Evolutionary conservation across 2,797 vertebrate species (phyloP).

Genomic region (Danio jaintianensis): DNA sequence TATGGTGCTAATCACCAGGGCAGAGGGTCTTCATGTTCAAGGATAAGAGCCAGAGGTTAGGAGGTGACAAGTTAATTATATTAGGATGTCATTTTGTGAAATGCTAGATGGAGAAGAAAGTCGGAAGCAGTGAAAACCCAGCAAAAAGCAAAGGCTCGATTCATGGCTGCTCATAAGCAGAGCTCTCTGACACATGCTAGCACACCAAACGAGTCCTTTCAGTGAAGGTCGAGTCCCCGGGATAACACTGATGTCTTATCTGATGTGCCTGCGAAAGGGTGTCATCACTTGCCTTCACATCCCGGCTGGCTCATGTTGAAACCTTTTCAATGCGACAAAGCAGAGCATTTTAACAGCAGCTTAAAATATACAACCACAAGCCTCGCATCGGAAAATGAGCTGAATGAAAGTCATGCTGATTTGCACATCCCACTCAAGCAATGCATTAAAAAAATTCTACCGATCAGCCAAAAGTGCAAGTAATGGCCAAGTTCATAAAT

Average conservation of each 20-base stretch:
- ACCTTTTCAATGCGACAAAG: conserved; percentile 23
- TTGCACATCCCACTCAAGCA: background rate
- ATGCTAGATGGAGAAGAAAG: conserved; percentile 52
- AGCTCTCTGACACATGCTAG: conserved; percentile 41
- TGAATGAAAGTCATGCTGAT: background rate
- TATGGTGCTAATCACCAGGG: conserved; percentile 25
- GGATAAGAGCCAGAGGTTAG: conserved; percentile 31
- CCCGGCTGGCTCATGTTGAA: conserved; percentile 15
- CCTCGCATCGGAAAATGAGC: background rate
- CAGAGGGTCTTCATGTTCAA: conserved; percentile 23
- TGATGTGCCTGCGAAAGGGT: conserved; percentile 38
- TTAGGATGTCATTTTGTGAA: conserved; percentile 61
- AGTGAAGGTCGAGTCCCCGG: conserved; percentile 61
- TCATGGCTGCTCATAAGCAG: conserved; percentile 27
- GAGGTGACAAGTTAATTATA: conserved; percentile 61
- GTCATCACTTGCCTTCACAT: conserved; percentile 42
- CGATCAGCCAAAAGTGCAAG: background rate
- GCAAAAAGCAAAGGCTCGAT: conserved; percentile 17
- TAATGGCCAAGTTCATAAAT: conserved; percentile 21
- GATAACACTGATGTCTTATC: conserved; percentile 65
- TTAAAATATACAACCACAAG: conserved; percentile 15
- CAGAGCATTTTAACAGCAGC: conserved; percentile 19
- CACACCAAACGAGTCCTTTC: conserved; percentile 47
- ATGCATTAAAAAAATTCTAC: background rate
- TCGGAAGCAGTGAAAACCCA: conserved; percentile 13